Conservation (phyloP, 2,888 invertebrate species). For the Pandemis corylana region DNA sequence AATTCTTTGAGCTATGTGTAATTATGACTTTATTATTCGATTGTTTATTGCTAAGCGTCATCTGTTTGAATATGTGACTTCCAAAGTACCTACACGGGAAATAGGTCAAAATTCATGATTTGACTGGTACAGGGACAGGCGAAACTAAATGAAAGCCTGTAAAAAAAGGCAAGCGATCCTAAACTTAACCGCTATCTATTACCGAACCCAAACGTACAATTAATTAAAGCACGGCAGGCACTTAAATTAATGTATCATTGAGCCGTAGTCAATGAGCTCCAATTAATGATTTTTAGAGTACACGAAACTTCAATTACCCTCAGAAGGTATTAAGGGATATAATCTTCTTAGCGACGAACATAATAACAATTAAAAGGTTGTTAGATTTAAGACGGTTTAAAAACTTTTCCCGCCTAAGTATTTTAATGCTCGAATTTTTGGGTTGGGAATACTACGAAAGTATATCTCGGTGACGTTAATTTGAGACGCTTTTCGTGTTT, state of each 20-base stretch:
- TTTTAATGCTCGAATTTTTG: constrained; percentile 9
- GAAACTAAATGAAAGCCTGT: too few species aligned
- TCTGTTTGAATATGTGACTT: too few species aligned
- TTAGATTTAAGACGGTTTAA: constrained; percentile 11
- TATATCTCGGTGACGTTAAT: background rate
- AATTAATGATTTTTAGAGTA: constrained; percentile 19
- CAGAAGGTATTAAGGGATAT: constrained; percentile 10
- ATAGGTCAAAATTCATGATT: too few species aligned
- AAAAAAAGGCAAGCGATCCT: too few species aligned
- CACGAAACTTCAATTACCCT: constrained; percentile 35
- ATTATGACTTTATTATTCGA: too few species aligned
- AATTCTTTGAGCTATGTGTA: too few species aligned
- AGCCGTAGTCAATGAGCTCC: constrained; percentile 10
- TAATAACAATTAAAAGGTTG: constrained; percentile 29
- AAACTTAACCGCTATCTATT: background rate
- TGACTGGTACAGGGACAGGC: too few species aligned
- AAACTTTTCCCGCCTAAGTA: background rate
- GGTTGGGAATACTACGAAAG: background rate
- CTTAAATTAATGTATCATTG: constrained; percentile 3
- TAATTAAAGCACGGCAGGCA: background rate
- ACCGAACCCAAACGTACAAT: background rate
- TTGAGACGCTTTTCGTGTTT: background rate
- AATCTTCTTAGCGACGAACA: constrained; percentile 26
- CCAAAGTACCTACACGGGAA: too few species aligned
- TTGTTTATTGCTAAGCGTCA: too few species aligned